phyloP scores from a whole-genome alignment of 2,888 invertebrate genomes.

The Cordilura impudica region DNA sequence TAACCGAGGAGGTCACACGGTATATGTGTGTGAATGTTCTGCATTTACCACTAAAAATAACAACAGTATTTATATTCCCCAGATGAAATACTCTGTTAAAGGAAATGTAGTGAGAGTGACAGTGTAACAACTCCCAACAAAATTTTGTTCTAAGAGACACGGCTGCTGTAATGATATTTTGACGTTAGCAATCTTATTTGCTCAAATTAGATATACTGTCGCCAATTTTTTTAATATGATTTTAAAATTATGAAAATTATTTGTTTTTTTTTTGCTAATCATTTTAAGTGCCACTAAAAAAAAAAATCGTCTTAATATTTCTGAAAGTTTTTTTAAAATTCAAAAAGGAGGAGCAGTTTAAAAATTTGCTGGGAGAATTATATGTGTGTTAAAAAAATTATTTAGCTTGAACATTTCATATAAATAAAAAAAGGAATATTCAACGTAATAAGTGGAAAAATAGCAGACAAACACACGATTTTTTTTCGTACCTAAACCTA shows the following conservation, averaged over 20 bases:
- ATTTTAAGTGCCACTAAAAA: conserved; percentile 26
- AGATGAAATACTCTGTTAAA: conserved; percentile 39
- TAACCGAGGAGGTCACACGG: too few relatives aligned
- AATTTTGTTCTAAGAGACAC: background rate
- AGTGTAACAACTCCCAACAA: background rate
- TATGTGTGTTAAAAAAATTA: conserved; percentile 7
- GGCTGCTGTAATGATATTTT: too few relatives aligned
- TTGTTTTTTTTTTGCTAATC: too few relatives aligned
- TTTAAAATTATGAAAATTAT: too few relatives aligned
- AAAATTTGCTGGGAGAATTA: background rate
- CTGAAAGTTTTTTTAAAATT: too few relatives aligned
- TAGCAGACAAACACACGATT: conserved; percentile 57
- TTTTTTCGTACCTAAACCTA: conserved; percentile 46
- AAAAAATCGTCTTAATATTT: background rate
- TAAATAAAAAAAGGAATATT: conserved; percentile 14
- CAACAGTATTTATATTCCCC: conserved; percentile 27
- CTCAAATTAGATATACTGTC: too few relatives aligned
- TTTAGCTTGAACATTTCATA: conserved; percentile 30
- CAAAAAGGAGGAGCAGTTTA: too few relatives aligned
- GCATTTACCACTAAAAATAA: conserved; percentile 28
- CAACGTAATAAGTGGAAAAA: conserved; percentile 32
- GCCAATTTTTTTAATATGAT: too few relatives aligned
- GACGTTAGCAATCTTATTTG: too few relatives aligned
- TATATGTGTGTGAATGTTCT: background rate
- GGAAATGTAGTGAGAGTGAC: background rate